Conservation (phyloP, 53 echinoderm and acorn worm genomes). For the Echinarachnius parma region DNA sequence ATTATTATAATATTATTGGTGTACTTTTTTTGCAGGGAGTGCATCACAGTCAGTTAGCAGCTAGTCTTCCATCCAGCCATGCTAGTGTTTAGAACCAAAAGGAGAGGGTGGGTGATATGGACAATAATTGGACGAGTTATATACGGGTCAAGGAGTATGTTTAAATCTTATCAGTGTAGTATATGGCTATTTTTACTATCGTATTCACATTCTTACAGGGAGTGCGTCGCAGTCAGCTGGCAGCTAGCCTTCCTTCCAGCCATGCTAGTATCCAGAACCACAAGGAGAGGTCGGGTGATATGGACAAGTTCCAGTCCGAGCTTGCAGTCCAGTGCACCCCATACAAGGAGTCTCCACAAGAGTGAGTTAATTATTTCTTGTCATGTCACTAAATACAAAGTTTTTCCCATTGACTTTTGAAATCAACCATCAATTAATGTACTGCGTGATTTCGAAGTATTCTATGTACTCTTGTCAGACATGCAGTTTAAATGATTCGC, state of each 20-base stretch:
- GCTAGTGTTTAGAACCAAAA: conserved; percentile 61
- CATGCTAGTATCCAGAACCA: conserved; percentile 61
- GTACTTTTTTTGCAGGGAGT: conserved; percentile 37
- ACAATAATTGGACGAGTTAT: too few species aligned
- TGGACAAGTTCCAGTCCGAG: conserved; percentile 22
- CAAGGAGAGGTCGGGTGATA: conserved; percentile 19
- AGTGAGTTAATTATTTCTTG: conserved; percentile 33
- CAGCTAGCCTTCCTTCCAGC: conserved; percentile 65
- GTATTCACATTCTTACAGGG: too few species aligned
- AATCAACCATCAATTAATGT: too few species aligned
- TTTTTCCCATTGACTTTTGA: too few species aligned
- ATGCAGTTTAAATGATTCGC: too few species aligned
- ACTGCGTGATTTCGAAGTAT: too few species aligned
- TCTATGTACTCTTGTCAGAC: too few species aligned
- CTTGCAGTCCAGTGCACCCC: conserved; percentile 56
- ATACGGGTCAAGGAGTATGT: too few species aligned
- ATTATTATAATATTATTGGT: too few species aligned
- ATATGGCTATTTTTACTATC: too few species aligned
- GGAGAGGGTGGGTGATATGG: conserved; percentile 14
- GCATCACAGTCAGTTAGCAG: conserved; percentile 74
- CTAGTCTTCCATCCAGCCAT: conserved; percentile 57
- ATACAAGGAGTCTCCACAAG: conserved; percentile 43
- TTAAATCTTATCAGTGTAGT: too few species aligned
- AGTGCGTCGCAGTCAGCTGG: conserved; percentile 73
- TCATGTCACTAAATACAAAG: too few species aligned